Conservation (phyloP, 2,113 vertebrate genomes). For the Gymnobelideus leadbeateri region DNA sequence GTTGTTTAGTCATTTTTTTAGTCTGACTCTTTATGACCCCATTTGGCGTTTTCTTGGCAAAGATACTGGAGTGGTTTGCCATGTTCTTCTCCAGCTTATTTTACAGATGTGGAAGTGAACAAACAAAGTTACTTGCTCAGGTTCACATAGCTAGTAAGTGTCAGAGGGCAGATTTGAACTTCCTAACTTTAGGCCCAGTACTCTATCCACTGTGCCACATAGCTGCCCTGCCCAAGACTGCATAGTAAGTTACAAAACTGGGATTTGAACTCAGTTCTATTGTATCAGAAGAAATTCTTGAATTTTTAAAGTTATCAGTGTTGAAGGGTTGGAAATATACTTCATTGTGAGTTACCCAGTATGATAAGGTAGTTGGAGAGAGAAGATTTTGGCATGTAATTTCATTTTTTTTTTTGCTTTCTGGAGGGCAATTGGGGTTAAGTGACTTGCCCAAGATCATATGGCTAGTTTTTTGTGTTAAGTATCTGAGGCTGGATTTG, state of each 20-base stretch:
- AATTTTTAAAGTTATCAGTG: background rate
- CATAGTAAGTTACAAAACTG: background rate
- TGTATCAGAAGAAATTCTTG: too few relatives aligned
- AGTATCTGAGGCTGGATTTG: too few relatives aligned
- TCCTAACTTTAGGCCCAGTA: background rate
- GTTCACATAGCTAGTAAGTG: background rate
- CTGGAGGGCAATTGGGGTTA: too few relatives aligned
- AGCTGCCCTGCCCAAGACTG: background rate
- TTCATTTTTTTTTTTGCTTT: too few relatives aligned
- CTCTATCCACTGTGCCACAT: background rate
- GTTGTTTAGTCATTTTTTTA: background rate
- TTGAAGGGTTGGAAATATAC: background rate
- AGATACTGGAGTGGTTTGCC: background rate
- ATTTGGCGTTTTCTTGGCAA: background rate
- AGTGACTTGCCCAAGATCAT: too few relatives aligned
- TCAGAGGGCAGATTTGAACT: background rate
- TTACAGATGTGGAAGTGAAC: background rate
- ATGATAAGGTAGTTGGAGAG: background rate
- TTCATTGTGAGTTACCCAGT: background rate
- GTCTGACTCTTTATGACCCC: background rate
- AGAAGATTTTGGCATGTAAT: background rate
- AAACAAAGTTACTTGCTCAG: background rate
- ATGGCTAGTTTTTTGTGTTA: too few relatives aligned
- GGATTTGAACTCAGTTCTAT: too few relatives aligned
- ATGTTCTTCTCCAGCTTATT: background rate